Conservation (phyloP, 2,113 vertebrate species). For the Cyprinus carpio region DNA sequence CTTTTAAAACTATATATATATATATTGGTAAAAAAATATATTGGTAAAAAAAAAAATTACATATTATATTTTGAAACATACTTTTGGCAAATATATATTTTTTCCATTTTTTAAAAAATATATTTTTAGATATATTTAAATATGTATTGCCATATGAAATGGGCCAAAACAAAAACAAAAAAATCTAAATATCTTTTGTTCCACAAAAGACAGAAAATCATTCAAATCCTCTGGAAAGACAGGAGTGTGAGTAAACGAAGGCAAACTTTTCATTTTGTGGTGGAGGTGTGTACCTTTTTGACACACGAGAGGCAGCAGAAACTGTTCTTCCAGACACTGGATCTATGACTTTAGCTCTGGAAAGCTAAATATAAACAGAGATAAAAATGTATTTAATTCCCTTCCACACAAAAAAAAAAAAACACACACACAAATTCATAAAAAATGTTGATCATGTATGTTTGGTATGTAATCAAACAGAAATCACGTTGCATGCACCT, state of each 20-base stretch:
- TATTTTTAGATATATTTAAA: no score
- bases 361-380: constrained; percentile 50
- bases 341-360: constrained; percentile 55
- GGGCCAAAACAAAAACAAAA: background rate
- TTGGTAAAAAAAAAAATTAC: no score
- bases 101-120: no score
- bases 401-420: background rate
- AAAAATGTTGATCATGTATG: background rate
- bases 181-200: background rate
- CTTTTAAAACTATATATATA: no score
- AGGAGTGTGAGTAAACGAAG: background rate
- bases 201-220: background rate
- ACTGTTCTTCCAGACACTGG: constrained; percentile 23
- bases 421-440: no score
- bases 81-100: no score
- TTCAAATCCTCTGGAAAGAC: background rate
- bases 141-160: no score
- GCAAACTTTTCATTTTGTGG: no score
- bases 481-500: constrained; percentile 44
- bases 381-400: background rate
- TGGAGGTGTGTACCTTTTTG: constrained; percentile 53
- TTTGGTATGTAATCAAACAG: background rate
- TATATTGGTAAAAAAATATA: no score
- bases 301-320: constrained; percentile 50
- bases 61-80: no score